These are phyloP conservation scores for Myotis findleyi DNA, from an alignment of 2,797 vertebrate species.

Conservation along the genomic window DNA sequence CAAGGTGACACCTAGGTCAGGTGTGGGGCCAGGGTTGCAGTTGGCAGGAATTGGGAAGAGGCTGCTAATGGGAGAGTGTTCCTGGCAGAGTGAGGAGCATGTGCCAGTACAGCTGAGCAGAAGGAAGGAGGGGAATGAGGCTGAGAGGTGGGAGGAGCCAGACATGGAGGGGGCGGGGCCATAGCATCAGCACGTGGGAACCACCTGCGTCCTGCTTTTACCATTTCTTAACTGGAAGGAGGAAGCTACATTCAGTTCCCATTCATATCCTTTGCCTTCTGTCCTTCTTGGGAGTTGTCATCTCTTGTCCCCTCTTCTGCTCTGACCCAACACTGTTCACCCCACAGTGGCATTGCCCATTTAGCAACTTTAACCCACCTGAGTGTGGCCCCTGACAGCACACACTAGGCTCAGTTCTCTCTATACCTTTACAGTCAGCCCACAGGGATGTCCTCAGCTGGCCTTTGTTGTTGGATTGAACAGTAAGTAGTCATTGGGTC, in stretches of 20 bases:
- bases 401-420: neutral
- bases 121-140: neutral
- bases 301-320: neutral
- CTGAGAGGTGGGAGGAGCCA: neutral
- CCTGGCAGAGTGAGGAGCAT: neutral
- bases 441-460: neutral
- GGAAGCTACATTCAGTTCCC: neutral
- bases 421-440: neutral
- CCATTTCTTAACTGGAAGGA: constrained; percentile 1
- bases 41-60: constrained; percentile 4
- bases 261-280: neutral
- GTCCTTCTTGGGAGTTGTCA: neutral
- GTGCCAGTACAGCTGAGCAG: neutral
- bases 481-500: neutral
- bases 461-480: neutral
- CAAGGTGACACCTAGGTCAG: neutral
- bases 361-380: neutral
- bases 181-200: neutral
- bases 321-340: neutral
- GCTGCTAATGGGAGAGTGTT: neutral
- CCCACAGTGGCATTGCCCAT: neutral
- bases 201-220: neutral
- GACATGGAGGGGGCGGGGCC: neutral
- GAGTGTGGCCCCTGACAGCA: neutral
- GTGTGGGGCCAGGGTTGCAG: neutral